Conservation (phyloP, 2,888 invertebrate genomes). For the Melanargia galathea region DNA sequence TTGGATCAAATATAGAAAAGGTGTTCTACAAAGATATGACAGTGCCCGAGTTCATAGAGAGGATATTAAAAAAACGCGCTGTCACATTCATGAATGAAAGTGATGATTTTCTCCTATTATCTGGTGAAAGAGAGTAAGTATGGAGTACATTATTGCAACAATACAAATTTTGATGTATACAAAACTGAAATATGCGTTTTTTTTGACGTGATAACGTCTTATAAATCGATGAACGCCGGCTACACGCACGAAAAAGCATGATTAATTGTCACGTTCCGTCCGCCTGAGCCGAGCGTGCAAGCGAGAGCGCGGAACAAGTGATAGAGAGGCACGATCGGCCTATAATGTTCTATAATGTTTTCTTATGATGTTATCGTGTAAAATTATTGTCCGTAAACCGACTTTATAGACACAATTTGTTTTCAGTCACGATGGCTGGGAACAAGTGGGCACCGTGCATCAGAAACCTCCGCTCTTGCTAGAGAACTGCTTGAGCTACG, state of each 20-base stretch:
- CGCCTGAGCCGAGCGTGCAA: no score
- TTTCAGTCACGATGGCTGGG: slow-evolving; percentile 80
- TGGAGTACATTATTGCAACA: not conserved
- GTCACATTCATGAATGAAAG: slow-evolving; percentile 71
- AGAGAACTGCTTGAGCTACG: slow-evolving; percentile 83
- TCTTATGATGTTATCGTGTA: no score
- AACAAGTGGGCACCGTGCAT: slow-evolving; percentile 79
- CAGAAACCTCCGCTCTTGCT: slow-evolving; percentile 79
- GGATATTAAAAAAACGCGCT: slow-evolving; percentile 81
- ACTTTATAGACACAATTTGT: no score
- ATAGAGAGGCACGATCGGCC: no score
- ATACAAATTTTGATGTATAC: not conserved
- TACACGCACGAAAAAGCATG: no score
- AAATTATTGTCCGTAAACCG: no score
- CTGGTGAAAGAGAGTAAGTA: slow-evolving; percentile 70
- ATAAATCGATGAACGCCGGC: no score
- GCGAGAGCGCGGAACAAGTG: no score
- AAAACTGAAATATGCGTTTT: not conserved
- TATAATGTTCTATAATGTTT: no score
- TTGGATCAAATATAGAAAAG: slow-evolving; percentile 77
- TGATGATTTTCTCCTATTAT: slow-evolving; percentile 78
- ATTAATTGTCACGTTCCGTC: no score
- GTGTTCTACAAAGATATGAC: slow-evolving; percentile 82
- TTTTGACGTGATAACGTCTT: no score
- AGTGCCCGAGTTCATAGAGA: slow-evolving; percentile 79